Base-by-base conservation (phyloP, 2,797 vertebrate species). In the Rallus crepitans region DNA sequence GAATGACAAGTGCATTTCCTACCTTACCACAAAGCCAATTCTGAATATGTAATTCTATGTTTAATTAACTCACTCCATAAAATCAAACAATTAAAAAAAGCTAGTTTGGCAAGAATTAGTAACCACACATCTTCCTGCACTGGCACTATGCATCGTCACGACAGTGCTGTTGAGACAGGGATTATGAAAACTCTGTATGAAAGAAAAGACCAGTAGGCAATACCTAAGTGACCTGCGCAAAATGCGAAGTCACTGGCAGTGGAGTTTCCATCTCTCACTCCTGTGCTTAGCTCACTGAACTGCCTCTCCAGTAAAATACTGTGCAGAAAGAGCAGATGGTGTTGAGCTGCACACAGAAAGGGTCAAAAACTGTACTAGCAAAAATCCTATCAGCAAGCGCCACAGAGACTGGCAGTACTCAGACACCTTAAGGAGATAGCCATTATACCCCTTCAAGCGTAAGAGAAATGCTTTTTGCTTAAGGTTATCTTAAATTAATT, bases 401-500 rank as follows among this genome's bases (percentile, higher is more conserved):
- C n/a, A 18, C 9, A 78, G 64, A 91, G 76, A 31, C 65, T 69
- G 72, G 5, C 87, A 91, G 48, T 27, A 68, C 77, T 79, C 52
- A 81, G 53, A 90, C 31, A 45, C 64, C 4, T 77, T 66, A 87
- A 92, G 75, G 40, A 96, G 68, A 87, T 60, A 93, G 45, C 76
- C 70, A 52, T 84, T 89, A 33, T 30, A 89, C 52, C 78, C 72
- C 73, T 96, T 87, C 71, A 93, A 91, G 65, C 91, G 63, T 69
- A 94, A 87, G 30, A 95, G 37, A 93, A 63, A 25, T 57, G 87
- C 15, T 50, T 48, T 95, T 92, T 89, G 64, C 77, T 89, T 76
- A 82, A 93, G 37, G 25, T 95, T 94, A 94, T 89, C 79, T 94
- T 88, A 97, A 87, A 89, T 82, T 55, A 93, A 92, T 82, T 92